Conservation (phyloP, 2,113 vertebrate genomes). For the Microcebus jonahi region DNA sequence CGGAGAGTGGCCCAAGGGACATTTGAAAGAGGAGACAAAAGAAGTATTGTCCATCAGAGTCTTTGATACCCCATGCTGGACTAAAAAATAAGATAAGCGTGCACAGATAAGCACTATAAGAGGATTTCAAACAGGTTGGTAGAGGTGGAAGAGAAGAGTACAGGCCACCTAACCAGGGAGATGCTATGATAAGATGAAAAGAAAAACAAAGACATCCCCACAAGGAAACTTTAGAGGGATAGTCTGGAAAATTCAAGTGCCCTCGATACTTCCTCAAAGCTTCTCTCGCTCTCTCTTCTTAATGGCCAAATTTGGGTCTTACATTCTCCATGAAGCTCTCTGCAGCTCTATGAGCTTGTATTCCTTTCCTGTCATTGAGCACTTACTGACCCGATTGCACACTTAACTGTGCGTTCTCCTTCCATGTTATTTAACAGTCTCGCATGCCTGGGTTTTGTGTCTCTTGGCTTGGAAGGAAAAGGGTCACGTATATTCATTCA, state of each 20-base stretch:
- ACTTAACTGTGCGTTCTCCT: background rate
- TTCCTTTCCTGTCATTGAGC: background rate
- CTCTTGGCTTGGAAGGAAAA: background rate
- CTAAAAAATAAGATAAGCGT: constrained; percentile 8
- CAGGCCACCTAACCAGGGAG: background rate
- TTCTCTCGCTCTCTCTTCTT: too few relatives aligned
- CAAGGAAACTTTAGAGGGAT: background rate
- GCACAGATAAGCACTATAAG: background rate
- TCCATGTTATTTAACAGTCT: background rate
- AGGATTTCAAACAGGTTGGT: constrained; percentile 26
- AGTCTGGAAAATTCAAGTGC: background rate
- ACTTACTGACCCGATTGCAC: background rate
- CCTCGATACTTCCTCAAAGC: fast-evolving
- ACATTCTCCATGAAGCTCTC: background rate
- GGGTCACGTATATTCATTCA: background rate
- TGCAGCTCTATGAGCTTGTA: fast-evolving
- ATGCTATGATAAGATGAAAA: background rate
- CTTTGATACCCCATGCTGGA: background rate
- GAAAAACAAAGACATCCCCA: background rate
- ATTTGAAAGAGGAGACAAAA: constrained; percentile 47
- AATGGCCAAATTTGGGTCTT: background rate
- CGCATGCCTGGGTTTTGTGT: background rate
- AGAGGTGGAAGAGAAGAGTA: background rate
- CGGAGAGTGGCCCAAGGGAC: constrained; percentile 4
- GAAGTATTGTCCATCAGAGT: constrained; percentile 6